Evolutionary conservation across 2,797 vertebrate species (phyloP), one percentile per base, ranked within the genome.

Genomic region (Eulemur mongoz): DNA sequence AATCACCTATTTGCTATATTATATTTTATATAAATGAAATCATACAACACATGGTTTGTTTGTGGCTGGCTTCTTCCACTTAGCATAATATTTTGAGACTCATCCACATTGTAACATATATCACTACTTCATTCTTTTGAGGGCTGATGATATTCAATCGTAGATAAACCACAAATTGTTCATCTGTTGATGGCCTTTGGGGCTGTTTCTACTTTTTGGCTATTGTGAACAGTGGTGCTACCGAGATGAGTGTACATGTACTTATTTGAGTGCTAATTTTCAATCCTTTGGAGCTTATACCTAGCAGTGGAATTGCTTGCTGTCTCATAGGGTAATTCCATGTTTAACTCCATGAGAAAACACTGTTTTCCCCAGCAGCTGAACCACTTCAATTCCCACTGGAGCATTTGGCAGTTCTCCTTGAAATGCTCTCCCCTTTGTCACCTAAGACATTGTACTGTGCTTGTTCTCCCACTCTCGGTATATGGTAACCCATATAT

Each of bases 281-380:
- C 25, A 40, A 2, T 38, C 59, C 50, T 70, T 79, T n/a, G 23
- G 48, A 17, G 32, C 82, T 87, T 75, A 45, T 45, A 59, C 17
- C 91, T 93, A 27, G 14, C 8, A 59, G 45, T 72, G 15, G n/a
- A 48, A 52, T 48, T 83, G 40, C 35, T 75, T 83, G 45, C 35
- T 75, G 30, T n/a, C 11, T 73, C 75, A 50, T 38, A 14, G 48
- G 40, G 32, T 72, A 57, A 96, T 69, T 89, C 65, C 70, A 8
- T 50, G 38, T 40, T 93, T 70, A 84, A 48, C 59, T 69, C 84
- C 35, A 22, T 30, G 61, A 45, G 83, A 86, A 88, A 14, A 14
- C 25, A 38, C 45, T 59, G 12, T 78, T 89, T 86, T 48, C 15
- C 20, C 40, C 2, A 63, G 25, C 23, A 69, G 59, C 13, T 35